These are phyloP conservation scores for Drosophila bunnanda DNA, from an alignment of 2,888 invertebrate species.

Conservation along the genomic window DNA sequence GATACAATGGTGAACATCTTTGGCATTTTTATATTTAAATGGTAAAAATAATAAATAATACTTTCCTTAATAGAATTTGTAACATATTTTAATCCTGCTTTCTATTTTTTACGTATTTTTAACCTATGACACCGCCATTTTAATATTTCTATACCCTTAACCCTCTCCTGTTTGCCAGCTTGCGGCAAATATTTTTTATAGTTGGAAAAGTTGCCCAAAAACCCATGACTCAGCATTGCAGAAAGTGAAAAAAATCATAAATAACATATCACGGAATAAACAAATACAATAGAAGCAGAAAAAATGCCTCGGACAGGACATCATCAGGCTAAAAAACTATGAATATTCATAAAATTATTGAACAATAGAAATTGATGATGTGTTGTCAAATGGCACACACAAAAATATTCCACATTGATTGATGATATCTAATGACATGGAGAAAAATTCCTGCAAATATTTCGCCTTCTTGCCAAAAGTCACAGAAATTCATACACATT, in stretches of 20 bases:
- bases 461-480: slow-evolving; percentile 47
- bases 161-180: slow-evolving; percentile 44
- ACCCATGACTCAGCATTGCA: slow-evolving; percentile 68
- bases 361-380: slow-evolving; percentile 79
- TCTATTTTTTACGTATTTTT: not conserved
- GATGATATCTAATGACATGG: slow-evolving; percentile 56
- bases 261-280: slow-evolving; percentile 68
- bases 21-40: not conserved
- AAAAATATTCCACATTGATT: slow-evolving; percentile 58
- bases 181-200: not conserved
- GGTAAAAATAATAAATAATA: no score
- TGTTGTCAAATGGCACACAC: slow-evolving; percentile 66
- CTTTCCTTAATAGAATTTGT: no score
- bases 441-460: slow-evolving; percentile 28
- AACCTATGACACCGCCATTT: not conserved
- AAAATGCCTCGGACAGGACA: slow-evolving; percentile 27
- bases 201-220: slow-evolving; percentile 39
- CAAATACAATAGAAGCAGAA: slow-evolving; percentile 65
- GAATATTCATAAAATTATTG: slow-evolving; percentile 77
- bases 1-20: slow-evolving; percentile 12
- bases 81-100: not conserved
- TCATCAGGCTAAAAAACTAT: slow-evolving; percentile 63
- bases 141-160: slow-evolving; percentile 31
- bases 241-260: slow-evolving; percentile 54
- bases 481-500: slow-evolving; percentile 50